A percentile compares a stretch with the other conserved stretches of the same genome.
These are phyloP conservation scores for Ellobium chinense DNA, from an alignment of 2,888 invertebrate species.

Conservation along the genomic window DNA sequence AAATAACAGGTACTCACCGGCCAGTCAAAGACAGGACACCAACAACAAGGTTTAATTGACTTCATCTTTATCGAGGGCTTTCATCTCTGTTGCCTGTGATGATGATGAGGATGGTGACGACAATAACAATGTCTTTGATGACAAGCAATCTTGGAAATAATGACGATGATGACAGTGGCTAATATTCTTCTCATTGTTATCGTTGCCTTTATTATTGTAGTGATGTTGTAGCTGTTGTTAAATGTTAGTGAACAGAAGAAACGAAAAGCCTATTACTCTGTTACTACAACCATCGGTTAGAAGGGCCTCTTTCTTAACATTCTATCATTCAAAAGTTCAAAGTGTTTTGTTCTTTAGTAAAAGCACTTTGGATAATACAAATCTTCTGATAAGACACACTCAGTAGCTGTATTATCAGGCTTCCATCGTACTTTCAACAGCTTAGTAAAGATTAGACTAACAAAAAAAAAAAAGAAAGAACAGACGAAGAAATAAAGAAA, in stretches of 20 bases:
- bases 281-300: too few species aligned
- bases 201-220: neutral
- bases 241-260: too few species aligned
- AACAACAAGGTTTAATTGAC: neutral
- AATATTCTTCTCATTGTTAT: neutral
- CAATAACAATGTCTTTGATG: neutral
- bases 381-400: too few species aligned
- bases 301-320: too few species aligned
- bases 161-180: neutral
- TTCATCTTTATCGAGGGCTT: neutral
- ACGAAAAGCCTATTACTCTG: too few species aligned
- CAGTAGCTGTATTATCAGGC: too few species aligned
- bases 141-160: neutral
- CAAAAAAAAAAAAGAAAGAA: too few species aligned
- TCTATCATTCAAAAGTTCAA: too few species aligned
- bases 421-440: too few species aligned
- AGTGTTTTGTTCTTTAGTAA: too few species aligned
- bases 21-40: neutral
- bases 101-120: neutral
- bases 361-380: too few species aligned
- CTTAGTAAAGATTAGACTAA: too few species aligned
- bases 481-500: neutral
- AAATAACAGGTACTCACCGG: slow-evolving; percentile 11
- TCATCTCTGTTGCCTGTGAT: neutral
- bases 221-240: neutral